phyloP scores from a whole-genome alignment of 2,888 invertebrate genomes.

The Lasius fuliginosus region DNA sequence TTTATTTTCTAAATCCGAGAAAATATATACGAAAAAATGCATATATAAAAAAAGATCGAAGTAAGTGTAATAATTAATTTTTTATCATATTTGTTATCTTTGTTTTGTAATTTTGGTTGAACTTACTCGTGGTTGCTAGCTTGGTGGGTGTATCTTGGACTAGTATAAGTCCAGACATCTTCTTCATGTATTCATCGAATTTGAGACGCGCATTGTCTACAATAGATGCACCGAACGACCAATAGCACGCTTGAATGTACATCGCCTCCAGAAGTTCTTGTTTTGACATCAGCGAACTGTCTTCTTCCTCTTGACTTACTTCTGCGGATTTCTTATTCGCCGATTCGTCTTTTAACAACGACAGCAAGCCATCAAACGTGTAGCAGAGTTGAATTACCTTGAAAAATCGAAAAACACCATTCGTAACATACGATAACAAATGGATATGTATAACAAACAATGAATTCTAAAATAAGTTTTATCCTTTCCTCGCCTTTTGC shows the following conservation, averaged over 20 bases:
- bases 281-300: constrained; percentile 79
- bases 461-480: not conserved
- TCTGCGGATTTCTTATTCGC: constrained; percentile 6
- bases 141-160: constrained; percentile 90
- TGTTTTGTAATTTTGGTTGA: not conserved
- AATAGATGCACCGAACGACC: constrained; percentile 94
- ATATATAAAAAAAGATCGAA: not conserved
- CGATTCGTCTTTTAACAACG: constrained; percentile 73
- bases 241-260: constrained; percentile 91
- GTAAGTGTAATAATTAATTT: not conserved
- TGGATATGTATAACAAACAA: not conserved
- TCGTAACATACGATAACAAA: constrained; percentile 20
- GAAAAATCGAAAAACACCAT: constrained; percentile 8
- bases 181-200: constrained; percentile 94
- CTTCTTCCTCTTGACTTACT: constrained; percentile 49
- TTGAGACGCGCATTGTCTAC: constrained; percentile 90
- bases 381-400: constrained; percentile 93
- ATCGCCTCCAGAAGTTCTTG: constrained; percentile 81
- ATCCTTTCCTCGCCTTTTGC: not conserved
- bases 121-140: constrained; percentile 89
- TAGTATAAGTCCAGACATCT: constrained; percentile 90
- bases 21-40: not conserved
- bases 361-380: constrained; percentile 92
- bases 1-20: not conserved
- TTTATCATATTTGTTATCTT: not conserved